Evolutionary conservation across 2,113 vertebrate species (phyloP).

Genomic region (Drymodes brunneopygia): DNA sequence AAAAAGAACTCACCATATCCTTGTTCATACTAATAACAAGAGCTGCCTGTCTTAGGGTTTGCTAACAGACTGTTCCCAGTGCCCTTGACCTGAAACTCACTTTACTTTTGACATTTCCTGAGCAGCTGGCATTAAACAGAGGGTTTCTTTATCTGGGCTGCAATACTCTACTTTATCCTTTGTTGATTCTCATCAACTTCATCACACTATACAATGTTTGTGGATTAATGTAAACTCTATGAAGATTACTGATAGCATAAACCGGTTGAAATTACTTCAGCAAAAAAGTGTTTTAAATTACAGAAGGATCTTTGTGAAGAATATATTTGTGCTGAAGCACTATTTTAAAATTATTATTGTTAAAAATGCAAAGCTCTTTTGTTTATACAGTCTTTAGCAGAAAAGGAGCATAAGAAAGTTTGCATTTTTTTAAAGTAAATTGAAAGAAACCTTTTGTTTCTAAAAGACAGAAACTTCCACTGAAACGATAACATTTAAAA

Average conservation of each 20-base stretch:
- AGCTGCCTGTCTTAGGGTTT: slow-evolving; percentile 43
- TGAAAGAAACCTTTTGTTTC: background rate
- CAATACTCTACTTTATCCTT: slow-evolving; percentile 46
- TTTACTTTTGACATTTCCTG: slow-evolving; percentile 60
- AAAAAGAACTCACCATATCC: slow-evolving; percentile 37
- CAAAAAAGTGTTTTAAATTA: slow-evolving; percentile 1
- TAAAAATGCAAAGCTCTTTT: slow-evolving; percentile 12
- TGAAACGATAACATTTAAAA: background rate
- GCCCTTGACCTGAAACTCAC: slow-evolving; percentile 59
- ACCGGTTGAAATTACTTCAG: background rate
- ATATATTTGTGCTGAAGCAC: background rate
- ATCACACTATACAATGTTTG: slow-evolving; percentile 49
- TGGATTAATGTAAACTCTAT: slow-evolving; percentile 46
- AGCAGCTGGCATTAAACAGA: slow-evolving; percentile 66
- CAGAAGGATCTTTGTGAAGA: background rate
- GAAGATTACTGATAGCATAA: slow-evolving; percentile 30
- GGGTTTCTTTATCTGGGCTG: slow-evolving; percentile 40
- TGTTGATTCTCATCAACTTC: slow-evolving; percentile 61
- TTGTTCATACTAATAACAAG: slow-evolving; percentile 47
- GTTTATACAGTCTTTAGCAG: background rate
- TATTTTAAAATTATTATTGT: background rate
- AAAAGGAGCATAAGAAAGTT: background rate
- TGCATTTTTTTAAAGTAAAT: background rate
- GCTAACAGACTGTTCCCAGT: slow-evolving; percentile 46
- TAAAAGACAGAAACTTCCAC: background rate